These are phyloP conservation scores for Magallana angulata DNA, from an alignment of 1,140 invertebrate species.

Conservation along the genomic window DNA sequence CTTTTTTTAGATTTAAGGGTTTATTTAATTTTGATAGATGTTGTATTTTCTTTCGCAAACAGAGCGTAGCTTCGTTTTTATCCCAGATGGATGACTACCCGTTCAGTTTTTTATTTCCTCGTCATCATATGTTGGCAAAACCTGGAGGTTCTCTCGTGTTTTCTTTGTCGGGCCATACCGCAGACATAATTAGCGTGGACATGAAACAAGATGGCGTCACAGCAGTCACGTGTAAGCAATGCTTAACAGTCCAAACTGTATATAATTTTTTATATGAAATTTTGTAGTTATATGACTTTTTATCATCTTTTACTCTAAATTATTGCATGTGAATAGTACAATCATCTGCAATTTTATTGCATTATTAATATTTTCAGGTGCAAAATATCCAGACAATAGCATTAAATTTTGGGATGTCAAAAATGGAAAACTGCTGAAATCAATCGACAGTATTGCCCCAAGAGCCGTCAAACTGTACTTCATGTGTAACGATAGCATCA, in stretches of 20 bases:
- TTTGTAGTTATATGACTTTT: too few species aligned
- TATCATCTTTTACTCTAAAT: background rate
- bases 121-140: background rate
- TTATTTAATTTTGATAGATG: too few species aligned
- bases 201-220: background rate
- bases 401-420: constrained; percentile 36
- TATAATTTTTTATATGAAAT: too few species aligned
- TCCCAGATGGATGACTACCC: constrained; percentile 14
- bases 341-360: too few species aligned
- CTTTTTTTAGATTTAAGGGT: too few species aligned
- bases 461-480: background rate
- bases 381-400: constrained; percentile 17
- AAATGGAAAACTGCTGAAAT: constrained; percentile 35
- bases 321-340: too few species aligned
- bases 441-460: background rate
- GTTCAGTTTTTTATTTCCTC: background rate
- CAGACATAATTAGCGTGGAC: background rate
- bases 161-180: constrained; percentile 4
- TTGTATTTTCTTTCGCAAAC: background rate
- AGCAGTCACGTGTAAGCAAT: background rate
- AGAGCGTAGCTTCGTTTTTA: background rate
- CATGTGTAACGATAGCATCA: background rate
- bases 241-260: too few species aligned
- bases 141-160: constrained; percentile 15
- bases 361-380: background rate